Base-by-base conservation (phyloP, 2,113 vertebrate genomes). In the Gallinago undulata region DNA sequence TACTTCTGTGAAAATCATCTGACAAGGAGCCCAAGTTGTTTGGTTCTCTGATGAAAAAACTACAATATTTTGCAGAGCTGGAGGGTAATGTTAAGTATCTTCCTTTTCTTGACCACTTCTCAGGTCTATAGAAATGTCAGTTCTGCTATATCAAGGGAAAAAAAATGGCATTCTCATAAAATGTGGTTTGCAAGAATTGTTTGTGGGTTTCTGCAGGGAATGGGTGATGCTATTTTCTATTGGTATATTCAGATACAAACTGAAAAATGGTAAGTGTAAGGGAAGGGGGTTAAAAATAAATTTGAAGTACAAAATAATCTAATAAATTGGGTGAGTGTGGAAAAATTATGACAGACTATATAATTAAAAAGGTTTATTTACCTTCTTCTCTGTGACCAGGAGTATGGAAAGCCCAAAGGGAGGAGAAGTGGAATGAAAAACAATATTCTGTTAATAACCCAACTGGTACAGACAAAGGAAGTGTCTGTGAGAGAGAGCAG, bases 311-410 rank as follows among this genome's bases (percentile, higher is more conserved):
- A 89, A 91, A 94, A 68, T 60, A 67, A 19, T 28, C 30, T 91
- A 96, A 94, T 96, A 91, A 92, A 93, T 74, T 85, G 60, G 87
- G 80, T 93, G 83, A 96, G 31, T 31, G 70, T 80, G 37, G 70
- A 91, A 93, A 96, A 97, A 96, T 84, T 93, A 63, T 90, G 88
- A 53, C 93, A 86, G 92, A 80, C 80, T 63, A 66, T 69, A 76
- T 94, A 95, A 97, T 96, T 96, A 83, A 95, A 96, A 96, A 87
- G 55, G 70, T 89, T 95, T 94, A 94, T 96, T 95, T 97, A 90
- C 93, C 86, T 97, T 95, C 9, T 96, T 94, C 87, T 89, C 74
- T 94, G 60, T 80, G 77, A 96, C 74, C 74, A 94, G 87, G 89
- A 91, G 80, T 88, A 95, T 88, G 96, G 91, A 87, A 95, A 97